Conservation (phyloP, 1,140 invertebrate species). For the Lycorma delicatula region DNA sequence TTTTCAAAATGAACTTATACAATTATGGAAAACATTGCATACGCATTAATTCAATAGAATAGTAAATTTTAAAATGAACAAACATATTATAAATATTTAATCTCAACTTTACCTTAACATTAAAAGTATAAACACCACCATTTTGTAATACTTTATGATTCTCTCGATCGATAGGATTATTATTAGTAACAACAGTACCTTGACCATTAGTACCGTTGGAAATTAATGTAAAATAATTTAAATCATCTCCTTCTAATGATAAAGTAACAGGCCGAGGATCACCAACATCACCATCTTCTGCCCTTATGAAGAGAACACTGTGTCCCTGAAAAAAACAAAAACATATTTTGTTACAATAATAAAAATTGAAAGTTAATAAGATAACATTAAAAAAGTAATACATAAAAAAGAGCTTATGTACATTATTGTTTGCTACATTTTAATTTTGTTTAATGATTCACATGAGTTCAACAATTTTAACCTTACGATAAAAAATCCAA, state of each 20-base stretch:
- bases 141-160: constrained; percentile 60
- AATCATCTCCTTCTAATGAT: constrained; percentile 54
- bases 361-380: too few relatives aligned
- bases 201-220: constrained; percentile 34
- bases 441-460: too few relatives aligned
- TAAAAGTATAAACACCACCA: constrained; percentile 68
- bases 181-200: constrained; percentile 47
- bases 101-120: constrained; percentile 45
- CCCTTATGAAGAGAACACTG: constrained; percentile 53
- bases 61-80: not conserved
- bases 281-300: constrained; percentile 67
- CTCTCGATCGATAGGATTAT: constrained; percentile 61
- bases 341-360: too few relatives aligned
- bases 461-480: too few relatives aligned
- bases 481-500: too few relatives aligned
- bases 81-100: constrained; percentile 2
- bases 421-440: too few relatives aligned
- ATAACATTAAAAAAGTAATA: too few relatives aligned
- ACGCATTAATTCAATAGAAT: too few relatives aligned
- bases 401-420: too few relatives aligned
- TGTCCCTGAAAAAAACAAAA: constrained; percentile 36
- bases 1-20: too few relatives aligned
- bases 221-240: constrained; percentile 56
- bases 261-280: constrained; percentile 55
- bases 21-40: too few relatives aligned